Base-by-base conservation (phyloP, 2,797 vertebrate genomes). In the Acestrorhynchus altus region DNA sequence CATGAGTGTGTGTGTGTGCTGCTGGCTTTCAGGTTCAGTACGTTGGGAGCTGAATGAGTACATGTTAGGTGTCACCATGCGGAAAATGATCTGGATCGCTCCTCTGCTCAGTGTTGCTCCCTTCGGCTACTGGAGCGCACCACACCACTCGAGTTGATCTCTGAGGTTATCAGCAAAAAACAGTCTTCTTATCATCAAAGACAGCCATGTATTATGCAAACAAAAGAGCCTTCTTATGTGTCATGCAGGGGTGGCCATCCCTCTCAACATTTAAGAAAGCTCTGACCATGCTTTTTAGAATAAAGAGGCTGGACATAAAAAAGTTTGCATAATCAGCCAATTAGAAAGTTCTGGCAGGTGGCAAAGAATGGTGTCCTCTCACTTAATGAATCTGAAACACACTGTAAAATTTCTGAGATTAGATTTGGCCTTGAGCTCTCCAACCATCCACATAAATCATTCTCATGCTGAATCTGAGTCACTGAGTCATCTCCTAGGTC, bases 121-220 rank as follows among this genome's bases (percentile, higher is more conserved):
- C 65, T 54, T 63, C 22, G 47, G 78, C 72, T 63, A 68, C 78
- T 74, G 64, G 72, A 74, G 69, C 42, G 39, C 65, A 56, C 66
- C 11, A 16, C 9, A 28, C 72, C 46, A 51, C 59, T 46, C 65
- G 35, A 20, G 60, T 4, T 70, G 65, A 79, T 79, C 72, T 79
- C 16, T 4, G 57, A 69, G 64, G 56, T 74, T 74, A 74, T 79
- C 65, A 46, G 26, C 6, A 9, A 67, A 39, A 67, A 69, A 69
- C 72, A 79, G 78, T 60, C 65, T 74, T 31, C 71, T 79, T 74
- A 74, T 74, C 72, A 74, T 69, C 70, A 64, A 44, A 72, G 63
- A 47, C 76, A 78, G 76, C 49, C 51, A 4, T 57, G 59, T 46
- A 72, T 78, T 72, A 35, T 78, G 49, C 24, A 35, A 60, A 44